Base-by-base conservation (phyloP, 2,113 vertebrate species). In the Sula dactylatra region DNA sequence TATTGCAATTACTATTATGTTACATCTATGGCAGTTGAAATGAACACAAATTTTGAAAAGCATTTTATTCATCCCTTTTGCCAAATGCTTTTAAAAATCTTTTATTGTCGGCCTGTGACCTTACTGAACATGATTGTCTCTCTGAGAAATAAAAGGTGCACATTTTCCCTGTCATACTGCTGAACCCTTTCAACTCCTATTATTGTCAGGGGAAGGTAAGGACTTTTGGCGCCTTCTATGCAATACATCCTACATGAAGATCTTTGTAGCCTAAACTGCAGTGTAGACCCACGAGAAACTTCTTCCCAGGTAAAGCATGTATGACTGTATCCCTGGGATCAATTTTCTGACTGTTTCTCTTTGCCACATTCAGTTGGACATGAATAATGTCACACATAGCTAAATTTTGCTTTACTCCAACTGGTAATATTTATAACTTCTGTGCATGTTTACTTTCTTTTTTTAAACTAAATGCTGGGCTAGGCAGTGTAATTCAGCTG, bases 11-110 rank as follows among this genome's bases (percentile, higher is more conserved):
- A 78, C 66, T 69, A 20, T 66, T 81, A n/a, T 59, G 42, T 40
- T 93, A 38, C 64, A 79, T 7, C 66, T 76, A 61, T 82, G 82
- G 86, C 56, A 81, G 61, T 8, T 74, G 59, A 94, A 93, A 92
- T 32, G n/a, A 93, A 88, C 31, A 81, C 22, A 83, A 70, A 77
- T 88, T 94, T 86, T 93, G 54, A 86, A 91, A 88, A 92, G 7
- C 32, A 50, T 77, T 93, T 91, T 70, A 54, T 94, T 82, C 16
- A 80, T 22, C 12, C 16, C 8, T 86, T 87, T 86, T 73, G 8
- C 17, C 44, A 85, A 92, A 89, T 86, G 64, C 67, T 90, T 93
- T 77, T 38, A 78, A 73, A 86, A 83, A 34, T 83, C 64, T 86
- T 93, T 58, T 66, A 13, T 66, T 78, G 42, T 59, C 8, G 42